Percentiles rank a stretch among this genome's conserved stretches.
Conservation (phyloP, 2,113 vertebrate genomes). For the Poicephalus meyeri region DNA sequence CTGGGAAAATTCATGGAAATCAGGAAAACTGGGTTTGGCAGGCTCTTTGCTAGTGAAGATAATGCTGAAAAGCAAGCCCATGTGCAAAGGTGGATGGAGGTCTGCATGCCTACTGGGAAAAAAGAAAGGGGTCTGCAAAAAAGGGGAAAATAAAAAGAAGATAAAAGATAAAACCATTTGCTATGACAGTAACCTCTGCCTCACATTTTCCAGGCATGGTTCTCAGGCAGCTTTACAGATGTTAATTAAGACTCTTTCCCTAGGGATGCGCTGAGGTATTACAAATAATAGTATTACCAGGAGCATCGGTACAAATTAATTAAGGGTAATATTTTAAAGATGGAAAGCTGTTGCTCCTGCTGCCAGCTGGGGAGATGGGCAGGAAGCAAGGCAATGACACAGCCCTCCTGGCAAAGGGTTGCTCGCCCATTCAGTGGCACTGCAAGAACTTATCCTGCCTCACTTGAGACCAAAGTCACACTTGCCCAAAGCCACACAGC, state of each 20-base stretch:
- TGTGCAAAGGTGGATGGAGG: neutral
- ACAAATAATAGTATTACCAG: slow-evolving; percentile 54
- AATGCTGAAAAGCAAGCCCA: neutral
- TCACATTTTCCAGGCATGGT: slow-evolving; percentile 34
- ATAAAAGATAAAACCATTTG: neutral
- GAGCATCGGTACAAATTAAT: slow-evolving; percentile 32
- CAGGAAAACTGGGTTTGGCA: fast-evolving
- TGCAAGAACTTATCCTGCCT: neutral
- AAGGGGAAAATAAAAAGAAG: neutral
- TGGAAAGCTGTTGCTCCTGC: neutral
- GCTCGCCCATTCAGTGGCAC: neutral
- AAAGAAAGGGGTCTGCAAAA: neutral
- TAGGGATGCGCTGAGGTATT: slow-evolving; percentile 24
- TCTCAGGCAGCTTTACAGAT: slow-evolving; percentile 27
- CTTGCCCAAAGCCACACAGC: neutral
- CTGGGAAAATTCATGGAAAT: neutral
- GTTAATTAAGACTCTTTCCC: slow-evolving; percentile 62
- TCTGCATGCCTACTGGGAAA: neutral
- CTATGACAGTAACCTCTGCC: neutral
- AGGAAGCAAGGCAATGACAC: fast-evolving
- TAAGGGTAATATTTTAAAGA: slow-evolving; percentile 14
- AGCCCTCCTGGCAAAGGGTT: fast-evolving
- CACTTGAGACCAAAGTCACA: neutral
- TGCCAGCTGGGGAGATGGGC: neutral
- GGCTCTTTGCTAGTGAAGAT: neutral